These are phyloP conservation scores for Acanthopleura granulata DNA, from an alignment of 2,888 invertebrate species.

Conservation along the genomic window DNA sequence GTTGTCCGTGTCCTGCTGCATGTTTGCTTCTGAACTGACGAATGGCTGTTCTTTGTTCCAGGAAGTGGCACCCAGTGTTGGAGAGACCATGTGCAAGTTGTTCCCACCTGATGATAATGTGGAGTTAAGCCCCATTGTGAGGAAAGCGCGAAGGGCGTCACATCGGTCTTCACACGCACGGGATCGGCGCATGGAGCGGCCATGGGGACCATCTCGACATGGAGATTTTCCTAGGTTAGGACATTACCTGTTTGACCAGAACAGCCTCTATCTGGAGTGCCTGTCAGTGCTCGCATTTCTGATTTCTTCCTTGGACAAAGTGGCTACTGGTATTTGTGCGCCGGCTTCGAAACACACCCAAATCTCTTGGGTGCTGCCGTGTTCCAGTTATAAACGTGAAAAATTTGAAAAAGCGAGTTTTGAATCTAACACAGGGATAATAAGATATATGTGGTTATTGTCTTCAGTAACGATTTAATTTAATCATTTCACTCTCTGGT, in stretches of 20 bases:
- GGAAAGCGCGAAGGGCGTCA: constrained; percentile 44
- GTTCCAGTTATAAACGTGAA: too few species aligned
- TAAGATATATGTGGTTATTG: not conserved
- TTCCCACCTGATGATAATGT: constrained; percentile 85
- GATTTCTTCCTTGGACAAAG: not conserved
- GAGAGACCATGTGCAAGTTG: constrained; percentile 91
- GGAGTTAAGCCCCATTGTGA: constrained; percentile 63
- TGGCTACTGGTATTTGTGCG: not conserved
- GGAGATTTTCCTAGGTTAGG: constrained; percentile 37
- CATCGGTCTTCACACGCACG: not conserved
- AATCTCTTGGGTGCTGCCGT: too few species aligned
- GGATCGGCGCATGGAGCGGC: constrained; percentile 2
- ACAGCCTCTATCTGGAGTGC: not conserved
- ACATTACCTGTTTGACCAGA: constrained; percentile 6
- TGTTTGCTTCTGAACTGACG: too few species aligned
- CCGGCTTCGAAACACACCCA: not conserved
- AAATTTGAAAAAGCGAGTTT: not conserved
- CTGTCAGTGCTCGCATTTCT: not conserved
- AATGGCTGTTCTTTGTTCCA: constrained; percentile 75
- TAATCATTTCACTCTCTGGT: too few species aligned
- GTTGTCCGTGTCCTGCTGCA: too few species aligned
- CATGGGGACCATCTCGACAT: constrained; percentile 22
- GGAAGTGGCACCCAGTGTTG: constrained; percentile 96
- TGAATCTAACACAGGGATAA: not conserved
- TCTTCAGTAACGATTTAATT: not conserved